phyloP scores from a whole-genome alignment of 2,113 vertebrate species.

The Gallinago paraguaiae region DNA sequence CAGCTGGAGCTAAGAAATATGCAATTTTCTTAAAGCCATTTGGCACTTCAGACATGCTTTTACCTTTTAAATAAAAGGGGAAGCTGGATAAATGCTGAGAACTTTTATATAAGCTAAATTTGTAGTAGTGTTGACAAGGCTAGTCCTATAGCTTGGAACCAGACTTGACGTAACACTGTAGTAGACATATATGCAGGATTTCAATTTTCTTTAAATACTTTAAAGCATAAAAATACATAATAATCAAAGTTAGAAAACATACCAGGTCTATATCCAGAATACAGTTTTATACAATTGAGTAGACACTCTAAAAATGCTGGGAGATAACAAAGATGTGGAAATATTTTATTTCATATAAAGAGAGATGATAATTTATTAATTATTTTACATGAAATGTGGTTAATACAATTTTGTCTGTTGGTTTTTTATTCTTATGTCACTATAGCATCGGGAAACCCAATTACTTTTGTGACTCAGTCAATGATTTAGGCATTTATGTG shows the following conservation, averaged over 20 bases:
- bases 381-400: background rate
- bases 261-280: background rate
- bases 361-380: background rate
- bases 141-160: background rate
- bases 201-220: background rate
- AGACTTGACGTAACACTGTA: background rate
- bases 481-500: background rate
- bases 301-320: background rate
- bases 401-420: background rate
- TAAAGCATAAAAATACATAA: background rate
- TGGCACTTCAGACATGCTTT: background rate
- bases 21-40: background rate
- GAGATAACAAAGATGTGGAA: background rate
- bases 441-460: background rate
- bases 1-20: background rate
- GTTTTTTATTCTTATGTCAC: background rate
- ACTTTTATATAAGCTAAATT: background rate
- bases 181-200: background rate
- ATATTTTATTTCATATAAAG: background rate
- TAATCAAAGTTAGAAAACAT: background rate
- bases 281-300: background rate
- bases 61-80: background rate
- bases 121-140: background rate
- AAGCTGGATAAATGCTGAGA: background rate
- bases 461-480: accelerated